Evolutionary conservation across 35 echinoderm and acorn worm genomes (phyloP).

Genomic region (Apostichopus japonicus): DNA sequence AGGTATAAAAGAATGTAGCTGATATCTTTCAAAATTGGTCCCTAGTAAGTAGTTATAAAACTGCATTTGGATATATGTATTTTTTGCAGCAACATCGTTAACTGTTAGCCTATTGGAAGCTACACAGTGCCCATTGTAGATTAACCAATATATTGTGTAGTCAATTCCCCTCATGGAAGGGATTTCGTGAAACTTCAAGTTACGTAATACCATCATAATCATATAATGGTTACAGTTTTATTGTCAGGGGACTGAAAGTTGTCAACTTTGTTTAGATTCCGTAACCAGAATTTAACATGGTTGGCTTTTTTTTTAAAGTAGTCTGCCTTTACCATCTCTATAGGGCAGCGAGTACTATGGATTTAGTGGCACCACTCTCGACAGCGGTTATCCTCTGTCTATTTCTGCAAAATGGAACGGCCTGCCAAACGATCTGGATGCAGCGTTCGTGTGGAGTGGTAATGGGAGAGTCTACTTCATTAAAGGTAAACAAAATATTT

Average conservation of each 20-base stretch:
- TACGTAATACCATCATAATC: neutral
- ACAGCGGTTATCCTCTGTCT: neutral
- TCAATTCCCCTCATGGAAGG: neutral
- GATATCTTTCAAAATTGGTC: no score
- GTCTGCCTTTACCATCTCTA: neutral
- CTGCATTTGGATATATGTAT: no score
- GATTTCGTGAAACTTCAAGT: neutral
- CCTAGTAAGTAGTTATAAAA: no score
- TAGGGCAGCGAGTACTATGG: constrained; percentile 34
- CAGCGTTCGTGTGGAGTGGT: constrained; percentile 90
- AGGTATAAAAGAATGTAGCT: no score
- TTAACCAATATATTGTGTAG: no score
- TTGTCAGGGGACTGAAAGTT: neutral
- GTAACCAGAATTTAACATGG: neutral
- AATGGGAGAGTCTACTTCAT: constrained; percentile 87
- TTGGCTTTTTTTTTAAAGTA: neutral
- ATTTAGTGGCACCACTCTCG: neutral
- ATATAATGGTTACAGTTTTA: neutral
- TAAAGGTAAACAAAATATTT: constrained; percentile 67
- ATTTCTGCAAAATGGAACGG: constrained; percentile 42
- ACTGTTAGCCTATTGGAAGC: no score
- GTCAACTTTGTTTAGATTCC: neutral
- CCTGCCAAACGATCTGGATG: constrained; percentile 76
- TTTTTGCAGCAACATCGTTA: no score
- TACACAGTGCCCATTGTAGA: no score